These are phyloP conservation scores for Notarius quadriscutis DNA, from an alignment of 2,113 vertebrate genomes.

Conservation along the genomic window DNA sequence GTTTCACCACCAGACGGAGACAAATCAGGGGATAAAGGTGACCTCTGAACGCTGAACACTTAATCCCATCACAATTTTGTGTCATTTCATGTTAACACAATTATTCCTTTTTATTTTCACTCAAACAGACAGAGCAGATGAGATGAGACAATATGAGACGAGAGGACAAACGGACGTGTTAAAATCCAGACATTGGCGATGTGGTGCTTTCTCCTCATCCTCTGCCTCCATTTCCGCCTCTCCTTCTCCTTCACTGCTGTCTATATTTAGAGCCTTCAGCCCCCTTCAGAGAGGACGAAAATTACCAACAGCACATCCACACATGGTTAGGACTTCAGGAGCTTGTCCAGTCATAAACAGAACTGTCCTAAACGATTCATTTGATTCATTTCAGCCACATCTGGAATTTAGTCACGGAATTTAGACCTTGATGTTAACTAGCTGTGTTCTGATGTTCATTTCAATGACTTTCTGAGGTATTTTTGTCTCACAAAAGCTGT, in stretches of 20 bases:
- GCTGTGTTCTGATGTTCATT: neutral
- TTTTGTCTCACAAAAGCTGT: neutral
- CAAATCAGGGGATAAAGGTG: slow-evolving; percentile 73
- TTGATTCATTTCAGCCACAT: neutral
- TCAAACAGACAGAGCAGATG: neutral
- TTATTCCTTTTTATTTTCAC: neutral
- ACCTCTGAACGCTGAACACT: slow-evolving; percentile 60
- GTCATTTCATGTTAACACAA: neutral
- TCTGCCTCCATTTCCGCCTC: slow-evolving; percentile 9
- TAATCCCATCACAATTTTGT: slow-evolving; percentile 38
- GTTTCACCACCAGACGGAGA: slow-evolving; percentile 49
- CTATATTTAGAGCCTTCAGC: slow-evolving; percentile 53
- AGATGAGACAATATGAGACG: too few relatives aligned
- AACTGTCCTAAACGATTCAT: neutral
- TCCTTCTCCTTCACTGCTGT: slow-evolving; percentile 46
- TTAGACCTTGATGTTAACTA: neutral
- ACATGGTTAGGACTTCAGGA: neutral
- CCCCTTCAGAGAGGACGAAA: slow-evolving; percentile 42
- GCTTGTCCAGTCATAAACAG: neutral
- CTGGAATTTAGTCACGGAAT: neutral
- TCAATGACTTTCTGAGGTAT: neutral
- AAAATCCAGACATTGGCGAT: neutral
- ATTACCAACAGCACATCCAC: neutral
- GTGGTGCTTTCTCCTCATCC: neutral
- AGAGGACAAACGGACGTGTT: neutral